phyloP scores from a whole-genome alignment of 2,888 invertebrate genomes.

The Cryptocephalus moraei region DNA sequence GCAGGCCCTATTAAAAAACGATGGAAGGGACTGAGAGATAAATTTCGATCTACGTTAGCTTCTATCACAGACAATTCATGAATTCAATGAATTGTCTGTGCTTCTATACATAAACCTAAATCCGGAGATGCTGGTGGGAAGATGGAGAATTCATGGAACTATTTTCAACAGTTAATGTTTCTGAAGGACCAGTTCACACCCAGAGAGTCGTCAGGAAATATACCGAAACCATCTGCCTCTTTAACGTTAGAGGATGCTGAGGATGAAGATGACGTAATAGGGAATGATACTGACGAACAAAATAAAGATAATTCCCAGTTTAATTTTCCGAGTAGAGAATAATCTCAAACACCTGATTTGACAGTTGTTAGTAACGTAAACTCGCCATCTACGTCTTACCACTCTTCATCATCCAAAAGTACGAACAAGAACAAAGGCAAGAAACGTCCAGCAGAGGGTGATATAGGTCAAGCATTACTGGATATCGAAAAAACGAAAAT shows the following conservation, averaged over 20 bases:
- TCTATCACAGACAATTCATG: no score
- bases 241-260: not conserved
- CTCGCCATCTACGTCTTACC: no score
- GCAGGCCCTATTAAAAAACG: constrained; percentile 7
- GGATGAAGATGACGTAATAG: not conserved
- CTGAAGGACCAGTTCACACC: constrained; percentile 14
- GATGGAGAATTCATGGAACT: constrained; percentile 5
- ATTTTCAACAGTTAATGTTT: constrained; percentile 13
- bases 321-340: no score
- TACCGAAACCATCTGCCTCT: constrained; percentile 2
- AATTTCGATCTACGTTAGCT: constrained; percentile 8
- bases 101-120: constrained; percentile 5
- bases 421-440: not conserved
- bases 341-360: no score
- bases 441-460: not conserved
- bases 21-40: constrained; percentile 14
- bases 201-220: constrained; percentile 8
- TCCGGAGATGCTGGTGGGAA: constrained; percentile 9
- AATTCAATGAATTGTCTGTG: no score
- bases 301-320: no score
- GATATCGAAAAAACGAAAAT: not conserved
- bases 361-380: no score
- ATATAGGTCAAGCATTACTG: not conserved
- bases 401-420: not conserved
- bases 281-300: no score